Evolutionary conservation across 2,113 vertebrate genomes (phyloP), one percentile per base, ranked within the genome.

Genomic region (Urocynchramus pylzowi): DNA sequence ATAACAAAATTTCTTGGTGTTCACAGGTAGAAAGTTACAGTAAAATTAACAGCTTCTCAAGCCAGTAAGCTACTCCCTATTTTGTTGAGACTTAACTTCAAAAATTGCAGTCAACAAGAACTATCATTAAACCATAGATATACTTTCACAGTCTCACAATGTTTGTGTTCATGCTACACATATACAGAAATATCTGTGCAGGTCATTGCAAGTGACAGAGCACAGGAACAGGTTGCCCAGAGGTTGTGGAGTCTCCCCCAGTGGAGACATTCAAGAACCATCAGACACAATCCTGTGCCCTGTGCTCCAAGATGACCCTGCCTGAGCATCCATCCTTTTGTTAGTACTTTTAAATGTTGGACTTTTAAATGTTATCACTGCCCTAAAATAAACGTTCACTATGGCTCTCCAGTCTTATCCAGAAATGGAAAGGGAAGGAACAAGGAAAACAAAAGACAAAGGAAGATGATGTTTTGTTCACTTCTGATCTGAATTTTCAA

Each of bases 111-210:
- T 52, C 53, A 61, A n/a, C 30, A 64, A 61, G 24, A 70, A 35
- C 20, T 15, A 13, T 6, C 54, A 50, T 26, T 45, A 57, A 74
- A 61, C 6, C 20, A 49, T 6, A 45, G 31, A 33, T 30, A 27
- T 18, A 18, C 61, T 84, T 54, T 57, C 41, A 86, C 11, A 52
- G 12, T 33, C 31, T 61, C 47, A 39, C 20, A 27, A 5, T 5
- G 15, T 53, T 67, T 77, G 16, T 8, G 3, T 31, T 80, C 54
- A 54, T 35, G n/a, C 31, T 49, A 28, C 39, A 8, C 8, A 45
- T 30, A 42, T 0, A 39, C 10, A n/a, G 24, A 80, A 65, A 57
- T 24, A 73, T 16, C 49, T 26, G 8, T 27, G 41, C 0, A 1
- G 47, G 47, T 41, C 39, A 22, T 7, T 26, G 24, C 2, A 0